Evolutionary conservation across 2,888 invertebrate species (phyloP).

Genomic region (Philopedon plagiatum): DNA sequence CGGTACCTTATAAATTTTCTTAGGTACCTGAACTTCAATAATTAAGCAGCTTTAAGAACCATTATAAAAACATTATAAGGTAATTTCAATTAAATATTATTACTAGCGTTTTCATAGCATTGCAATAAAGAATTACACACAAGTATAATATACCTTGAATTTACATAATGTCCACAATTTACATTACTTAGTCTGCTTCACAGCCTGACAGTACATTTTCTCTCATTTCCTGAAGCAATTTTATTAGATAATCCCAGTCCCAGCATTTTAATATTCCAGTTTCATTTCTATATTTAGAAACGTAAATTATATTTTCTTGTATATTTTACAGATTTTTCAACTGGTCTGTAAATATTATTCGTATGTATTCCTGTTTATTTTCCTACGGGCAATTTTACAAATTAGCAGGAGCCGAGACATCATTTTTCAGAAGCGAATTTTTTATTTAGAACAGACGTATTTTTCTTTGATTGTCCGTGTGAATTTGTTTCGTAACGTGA

Average conservation of each 20-base stretch:
- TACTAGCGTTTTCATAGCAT: no score
- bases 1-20: no score
- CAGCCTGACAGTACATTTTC: not conserved
- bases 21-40: no score
- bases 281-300: not conserved
- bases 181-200: not conserved
- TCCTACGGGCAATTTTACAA: not conserved
- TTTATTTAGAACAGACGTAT: not conserved
- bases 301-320: not conserved
- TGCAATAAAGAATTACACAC: no score
- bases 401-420: not conserved
- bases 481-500: no score
- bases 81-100: no score
- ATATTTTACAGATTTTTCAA: not conserved
- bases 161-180: not conserved
- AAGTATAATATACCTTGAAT: no score
- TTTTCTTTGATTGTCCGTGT: not conserved
- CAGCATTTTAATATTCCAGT: not conserved
- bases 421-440: not conserved
- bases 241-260: not conserved
- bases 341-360: no score
- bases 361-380: not conserved
- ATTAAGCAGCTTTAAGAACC: no score
- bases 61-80: no score
- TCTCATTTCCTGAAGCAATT: not conserved